A percentile compares a stretch with the other conserved stretches of the same genome.
phyloP scores from a whole-genome alignment of 2,888 invertebrate genomes.

The Rhagonycha lutea region DNA sequence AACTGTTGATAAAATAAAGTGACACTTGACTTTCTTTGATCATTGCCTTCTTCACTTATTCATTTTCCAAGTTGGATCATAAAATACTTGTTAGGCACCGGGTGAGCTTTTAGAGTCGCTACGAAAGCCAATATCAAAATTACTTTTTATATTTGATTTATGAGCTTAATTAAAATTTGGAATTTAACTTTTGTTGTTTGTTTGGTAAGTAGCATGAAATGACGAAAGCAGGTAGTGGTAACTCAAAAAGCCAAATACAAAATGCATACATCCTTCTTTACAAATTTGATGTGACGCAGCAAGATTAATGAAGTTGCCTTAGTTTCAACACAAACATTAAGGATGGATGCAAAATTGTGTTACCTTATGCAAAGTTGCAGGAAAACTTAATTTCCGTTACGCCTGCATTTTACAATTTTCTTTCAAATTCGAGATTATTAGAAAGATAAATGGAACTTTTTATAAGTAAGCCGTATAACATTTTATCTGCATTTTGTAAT shows the following conservation, averaged over 20 bases:
- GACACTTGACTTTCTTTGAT: neutral
- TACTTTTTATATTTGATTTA: constrained; percentile 1
- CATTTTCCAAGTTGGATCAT: neutral
- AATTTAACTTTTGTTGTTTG: neutral
- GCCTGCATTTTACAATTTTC: neutral
- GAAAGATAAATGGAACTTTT: neutral
- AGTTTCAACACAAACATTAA: neutral
- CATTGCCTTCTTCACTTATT: neutral
- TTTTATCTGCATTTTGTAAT: neutral
- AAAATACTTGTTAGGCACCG: neutral
- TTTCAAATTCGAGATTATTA: neutral
- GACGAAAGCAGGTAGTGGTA: neutral
- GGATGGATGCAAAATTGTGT: neutral
- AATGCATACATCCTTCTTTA: constrained; percentile 1
- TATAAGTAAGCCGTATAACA: neutral
- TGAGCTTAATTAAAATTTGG: neutral
- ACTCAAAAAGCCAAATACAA: neutral
- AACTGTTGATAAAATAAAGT: neutral
- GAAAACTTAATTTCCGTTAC: neutral
- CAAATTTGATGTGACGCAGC: neutral
- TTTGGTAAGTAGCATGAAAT: neutral
- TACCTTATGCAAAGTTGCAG: neutral
- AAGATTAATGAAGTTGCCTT: constrained; percentile 1
- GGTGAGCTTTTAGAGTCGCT: neutral
- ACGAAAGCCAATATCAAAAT: neutral